phyloP scores from a whole-genome alignment of 1,140 invertebrate genomes.

The Manduca sexta region DNA sequence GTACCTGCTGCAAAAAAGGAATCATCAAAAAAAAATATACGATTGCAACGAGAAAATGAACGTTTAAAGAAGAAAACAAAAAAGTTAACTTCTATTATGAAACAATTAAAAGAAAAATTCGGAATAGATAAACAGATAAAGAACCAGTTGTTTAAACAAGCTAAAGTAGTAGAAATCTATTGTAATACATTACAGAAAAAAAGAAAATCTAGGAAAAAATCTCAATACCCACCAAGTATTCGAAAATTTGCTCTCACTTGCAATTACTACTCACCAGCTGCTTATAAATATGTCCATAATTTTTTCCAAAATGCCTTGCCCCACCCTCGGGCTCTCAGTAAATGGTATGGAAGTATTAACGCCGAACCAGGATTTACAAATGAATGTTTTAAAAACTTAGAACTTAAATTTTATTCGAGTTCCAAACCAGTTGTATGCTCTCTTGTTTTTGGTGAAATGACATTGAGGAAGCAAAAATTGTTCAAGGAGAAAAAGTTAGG shows the following conservation, averaged over 20 bases:
- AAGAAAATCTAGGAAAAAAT: background rate
- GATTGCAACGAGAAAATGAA: constrained; percentile 3
- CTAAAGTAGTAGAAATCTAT: background rate
- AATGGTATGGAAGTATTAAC: constrained; percentile 37
- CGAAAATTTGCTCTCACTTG: constrained; percentile 32
- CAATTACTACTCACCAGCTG: constrained; percentile 33
- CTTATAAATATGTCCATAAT: constrained; percentile 23
- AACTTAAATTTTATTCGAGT: constrained; percentile 12
- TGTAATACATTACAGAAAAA: background rate
- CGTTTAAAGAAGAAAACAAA: background rate
- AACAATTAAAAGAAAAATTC: background rate
- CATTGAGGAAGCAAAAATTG: constrained; percentile 29
- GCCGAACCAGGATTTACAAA: constrained; percentile 33
- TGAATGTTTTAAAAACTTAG: constrained; percentile 27
- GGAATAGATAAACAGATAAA: background rate
- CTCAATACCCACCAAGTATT: constrained; percentile 17
- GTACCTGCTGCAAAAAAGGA: background rate
- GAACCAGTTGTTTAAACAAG: background rate
- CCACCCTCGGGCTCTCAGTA: constrained; percentile 29
- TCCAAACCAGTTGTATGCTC: constrained; percentile 20
- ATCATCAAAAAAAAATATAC: background rate
- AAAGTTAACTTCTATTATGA: background rate
- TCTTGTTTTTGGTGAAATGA: constrained; percentile 40
- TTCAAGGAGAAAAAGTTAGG: constrained; percentile 27
- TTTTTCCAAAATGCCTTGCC: constrained; percentile 27